Conservation (phyloP, 2,888 invertebrate genomes). For the Acronicta alni region DNA sequence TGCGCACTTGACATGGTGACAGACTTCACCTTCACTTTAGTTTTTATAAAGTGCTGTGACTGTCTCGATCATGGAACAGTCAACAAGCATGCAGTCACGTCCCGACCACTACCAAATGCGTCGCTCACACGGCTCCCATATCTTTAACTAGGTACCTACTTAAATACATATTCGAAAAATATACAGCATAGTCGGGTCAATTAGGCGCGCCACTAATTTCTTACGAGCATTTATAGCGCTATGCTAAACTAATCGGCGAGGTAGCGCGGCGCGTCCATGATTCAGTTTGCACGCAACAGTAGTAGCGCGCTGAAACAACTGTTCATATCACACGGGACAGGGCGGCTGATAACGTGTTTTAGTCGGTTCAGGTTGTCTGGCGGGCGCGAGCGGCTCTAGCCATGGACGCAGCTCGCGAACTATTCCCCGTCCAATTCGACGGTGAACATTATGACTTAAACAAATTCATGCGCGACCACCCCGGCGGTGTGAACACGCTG, state of each 20-base stretch:
- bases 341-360: conserved; percentile 42
- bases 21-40: conserved; percentile 24
- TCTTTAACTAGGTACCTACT: not conserved
- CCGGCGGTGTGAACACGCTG: conserved; percentile 92
- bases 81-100: conserved; percentile 5
- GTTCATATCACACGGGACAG: conserved; percentile 41
- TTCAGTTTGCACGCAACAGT: conserved; percentile 31
- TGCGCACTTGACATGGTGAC: conserved; percentile 3
- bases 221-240: conserved; percentile 21
- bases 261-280: conserved; percentile 30
- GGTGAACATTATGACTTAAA: conserved; percentile 90
- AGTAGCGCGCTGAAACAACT: conserved; percentile 45
- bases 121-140: conserved; percentile 1
- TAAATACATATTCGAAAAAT: conserved; percentile 4
- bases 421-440: conserved; percentile 78
- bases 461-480: conserved; percentile 92
- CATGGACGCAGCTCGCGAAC: conserved; percentile 35
- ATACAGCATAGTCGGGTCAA: conserved; percentile 2
- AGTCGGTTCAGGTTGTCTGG: conserved; percentile 30
- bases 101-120: conserved; percentile 14
- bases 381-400: conserved; percentile 19
- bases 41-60: conserved; percentile 6
- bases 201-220: conserved; percentile 29
- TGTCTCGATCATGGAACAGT: conserved; percentile 17
- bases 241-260: conserved; percentile 34